Conservation (phyloP, 2,113 vertebrate genomes). For the Prochilodus magdalenae region DNA sequence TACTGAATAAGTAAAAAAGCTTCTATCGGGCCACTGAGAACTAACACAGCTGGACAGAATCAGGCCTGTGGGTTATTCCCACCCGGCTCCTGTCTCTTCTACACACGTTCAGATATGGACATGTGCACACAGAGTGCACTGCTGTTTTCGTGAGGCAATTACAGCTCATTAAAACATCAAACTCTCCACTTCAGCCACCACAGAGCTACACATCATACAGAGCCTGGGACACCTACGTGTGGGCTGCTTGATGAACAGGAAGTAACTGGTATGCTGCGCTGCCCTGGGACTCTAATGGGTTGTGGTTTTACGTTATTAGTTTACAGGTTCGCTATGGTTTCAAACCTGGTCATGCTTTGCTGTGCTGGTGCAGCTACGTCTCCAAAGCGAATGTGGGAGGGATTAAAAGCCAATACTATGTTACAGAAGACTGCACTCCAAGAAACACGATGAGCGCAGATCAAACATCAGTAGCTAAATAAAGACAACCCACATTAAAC, state of each 20-base stretch:
- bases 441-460: not conserved
- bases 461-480: not conserved
- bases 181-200: not conserved
- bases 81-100: constrained; percentile 17
- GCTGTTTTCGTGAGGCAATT: not conserved
- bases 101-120: constrained; percentile 24
- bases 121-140: constrained; percentile 32
- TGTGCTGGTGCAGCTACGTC: not conserved
- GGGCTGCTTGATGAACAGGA: not conserved
- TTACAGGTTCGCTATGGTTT: not conserved
- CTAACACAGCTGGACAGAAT: not conserved
- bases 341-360: not conserved
- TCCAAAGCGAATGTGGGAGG: not conserved
- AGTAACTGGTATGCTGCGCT: not conserved
- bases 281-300: not conserved
- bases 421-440: not conserved
- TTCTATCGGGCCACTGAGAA: not conserved
- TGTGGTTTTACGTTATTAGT: not conserved
- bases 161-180: not conserved
- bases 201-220: not conserved
- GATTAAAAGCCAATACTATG: not conserved
- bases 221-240: not conserved
- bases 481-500: not conserved
- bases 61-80: constrained; percentile 1
- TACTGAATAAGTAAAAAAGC: not conserved